Evolutionary conservation across 1,140 invertebrate species (phyloP).

Genomic region (Anthonomus grandis): DNA sequence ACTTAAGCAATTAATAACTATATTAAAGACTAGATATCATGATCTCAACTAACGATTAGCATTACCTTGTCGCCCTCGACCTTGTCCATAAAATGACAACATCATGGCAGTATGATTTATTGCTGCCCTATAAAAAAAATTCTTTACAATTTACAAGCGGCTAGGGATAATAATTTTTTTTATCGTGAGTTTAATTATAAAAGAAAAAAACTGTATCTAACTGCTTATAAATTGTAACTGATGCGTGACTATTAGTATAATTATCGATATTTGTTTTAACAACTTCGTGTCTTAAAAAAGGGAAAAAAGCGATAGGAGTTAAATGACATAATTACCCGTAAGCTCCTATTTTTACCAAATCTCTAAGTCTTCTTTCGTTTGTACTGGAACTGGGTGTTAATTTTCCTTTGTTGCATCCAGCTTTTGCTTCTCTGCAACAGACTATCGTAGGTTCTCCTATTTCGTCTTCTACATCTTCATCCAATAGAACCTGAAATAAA

Average conservation of each 20-base stretch:
- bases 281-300: no score
- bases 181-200: no score
- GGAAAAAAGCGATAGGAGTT: no score
- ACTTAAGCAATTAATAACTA: constrained; percentile 49
- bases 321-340: constrained; percentile 47
- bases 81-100: constrained; percentile 76
- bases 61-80: constrained; percentile 61
- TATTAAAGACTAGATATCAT: neutral
- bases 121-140: constrained; percentile 59
- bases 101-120: constrained; percentile 79
- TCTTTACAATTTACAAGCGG: neutral
- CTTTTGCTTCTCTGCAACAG: constrained; percentile 71
- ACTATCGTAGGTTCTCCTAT: constrained; percentile 73
- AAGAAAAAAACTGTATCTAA: no score
- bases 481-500: constrained; percentile 52
- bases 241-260: no score
- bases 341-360: constrained; percentile 74
- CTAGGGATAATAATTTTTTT: neutral
- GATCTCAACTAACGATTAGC: neutral
- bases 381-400: constrained; percentile 79
- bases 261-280: no score
- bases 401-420: constrained; percentile 70
- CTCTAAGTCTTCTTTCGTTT: constrained; percentile 78
- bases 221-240: no score
- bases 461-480: constrained; percentile 65